Evolutionary conservation across 2,888 invertebrate genomes (phyloP), one percentile per base, ranked within the genome.

Genomic region (Omphaloscelis lunosa): DNA sequence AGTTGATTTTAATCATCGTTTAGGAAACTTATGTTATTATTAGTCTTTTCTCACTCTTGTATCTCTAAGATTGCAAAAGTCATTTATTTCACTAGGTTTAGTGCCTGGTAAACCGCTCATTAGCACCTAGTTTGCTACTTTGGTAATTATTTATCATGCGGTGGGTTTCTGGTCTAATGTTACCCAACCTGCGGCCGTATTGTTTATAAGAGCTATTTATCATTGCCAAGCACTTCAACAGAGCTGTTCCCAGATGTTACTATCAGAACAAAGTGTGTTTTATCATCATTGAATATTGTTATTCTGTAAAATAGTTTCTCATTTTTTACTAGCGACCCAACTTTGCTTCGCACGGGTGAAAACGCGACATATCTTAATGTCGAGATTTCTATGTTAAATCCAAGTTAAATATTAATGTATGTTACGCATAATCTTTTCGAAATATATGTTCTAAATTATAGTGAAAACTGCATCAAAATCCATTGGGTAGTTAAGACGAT

Each of bases 181-280:
- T 48, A 59, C 73, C 27, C 34, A 63, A 79, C 63, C 56, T 41
- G 72, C 41, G 41, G 17, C 39, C 9, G 63, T 29, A 15, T 63
- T 63, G 63, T 79, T 79, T 79, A 72, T 58, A 41, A 6, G 17
- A 58, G 48, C 41, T 72, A 72, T 56, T 51, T 72, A 72, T 72
- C 48, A 72, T 48, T 48, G 58, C 12, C 29, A 20, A 29, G 34
- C 45, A 68, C 51, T 65, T 45, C 7, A 15, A 34, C 23, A 53
- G 45, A 62, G 7, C 34, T 70, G 23, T 15, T 23, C 29, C 29
- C 59, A 59, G 29, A 4, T 59, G 8, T 29, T 29, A 17, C 15
- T 59, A 17, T 23, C 9, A 58, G 15, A 29, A 56, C 15, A 17
- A 58, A 59, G 15, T 20, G 2, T 20, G 15, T 15, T 23, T 29